Base-by-base conservation (phyloP, 2,888 invertebrate genomes). In the Desoria tigrina region DNA sequence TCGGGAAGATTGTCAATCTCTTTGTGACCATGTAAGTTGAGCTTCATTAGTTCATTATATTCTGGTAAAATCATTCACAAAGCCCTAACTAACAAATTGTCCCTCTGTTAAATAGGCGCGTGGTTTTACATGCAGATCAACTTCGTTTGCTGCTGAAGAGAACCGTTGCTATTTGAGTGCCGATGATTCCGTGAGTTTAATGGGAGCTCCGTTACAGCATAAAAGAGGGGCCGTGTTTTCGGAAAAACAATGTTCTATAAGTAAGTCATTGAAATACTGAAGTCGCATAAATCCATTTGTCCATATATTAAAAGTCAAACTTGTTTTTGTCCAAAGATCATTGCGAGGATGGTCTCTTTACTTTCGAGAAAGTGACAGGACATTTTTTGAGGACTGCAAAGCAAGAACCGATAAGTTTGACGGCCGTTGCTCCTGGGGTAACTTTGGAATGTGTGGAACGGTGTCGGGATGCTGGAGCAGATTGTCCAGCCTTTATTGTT, bases 331-430 rank as follows among this genome's bases (percentile, higher is more conserved):
- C 27, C 71, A 11, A 72, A 80, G 81, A 80, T 72, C 78, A 79
- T 72, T 81, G 81, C 75, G 80, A 81, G 51, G 79, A 79, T 42
- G 81, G 81, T 7, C 77, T 80, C 23, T 80, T 81, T 71, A 81
- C 81, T 3, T 82, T 80, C 73, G 82, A 82, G 71, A 82, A 81
- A 71, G 79, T 81, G 28, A 81, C 81, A 1, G 81, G 81, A 2
- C 79, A 79, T 71, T 79, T 80, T 42, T 77, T 82, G 16, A 71
- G 81, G 27, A 79, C 79, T 9, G 81, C 81, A 0, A 78, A 79
- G 54, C 79, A 80, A 68, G 79, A 79, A 32, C 77, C 79, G 0
- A 78, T 81, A 50, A 77, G 77, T 39, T 76, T 80, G 63, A 77
- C 78, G 28, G 74, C 78, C 7, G 75, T 77, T 21, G 76, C 76